A percentile compares a stretch with the other conserved stretches of the same genome.
Conservation (phyloP, 2,888 invertebrate genomes). For the Cecidostiba fungosa region DNA sequence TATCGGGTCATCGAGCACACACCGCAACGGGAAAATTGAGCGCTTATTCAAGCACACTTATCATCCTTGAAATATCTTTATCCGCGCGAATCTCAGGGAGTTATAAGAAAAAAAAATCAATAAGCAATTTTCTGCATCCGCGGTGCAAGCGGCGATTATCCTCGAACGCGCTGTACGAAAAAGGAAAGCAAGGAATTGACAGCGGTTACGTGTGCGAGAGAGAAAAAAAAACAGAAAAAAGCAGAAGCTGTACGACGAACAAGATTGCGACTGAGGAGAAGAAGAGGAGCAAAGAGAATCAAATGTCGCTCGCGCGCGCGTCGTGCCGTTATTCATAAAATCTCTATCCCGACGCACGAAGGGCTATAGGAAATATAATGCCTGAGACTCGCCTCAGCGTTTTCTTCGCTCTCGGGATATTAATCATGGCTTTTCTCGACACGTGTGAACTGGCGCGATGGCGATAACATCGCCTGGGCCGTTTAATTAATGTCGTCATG, state of each 20-base stretch:
- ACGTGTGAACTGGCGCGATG: slow-evolving; percentile 51
- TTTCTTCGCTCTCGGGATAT: slow-evolving; percentile 34
- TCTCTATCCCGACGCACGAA: slow-evolving; percentile 27
- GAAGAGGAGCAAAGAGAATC: background rate
- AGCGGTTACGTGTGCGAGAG: background rate
- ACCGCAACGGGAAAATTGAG: background rate
- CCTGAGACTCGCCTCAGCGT: background rate
- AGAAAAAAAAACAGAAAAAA: background rate
- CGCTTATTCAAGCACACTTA: background rate
- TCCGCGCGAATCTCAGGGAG: slow-evolving; percentile 16
- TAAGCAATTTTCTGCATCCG: slow-evolving; percentile 33
- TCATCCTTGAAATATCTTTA: slow-evolving; percentile 20
- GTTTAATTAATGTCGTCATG: slow-evolving; percentile 60
- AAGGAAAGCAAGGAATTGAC: slow-evolving; percentile 2
- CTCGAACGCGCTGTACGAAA: background rate
- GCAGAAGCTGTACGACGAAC: background rate
- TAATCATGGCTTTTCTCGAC: slow-evolving; percentile 60
- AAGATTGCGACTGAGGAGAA: background rate
- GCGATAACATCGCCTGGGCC: slow-evolving; percentile 52
- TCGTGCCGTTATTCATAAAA: slow-evolving; percentile 44
- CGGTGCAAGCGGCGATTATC: background rate
- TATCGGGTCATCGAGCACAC: background rate
- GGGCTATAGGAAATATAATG: slow-evolving; percentile 18
- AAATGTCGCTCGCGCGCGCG: background rate
- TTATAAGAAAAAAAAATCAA: slow-evolving; percentile 12